Evolutionary conservation across 2,113 vertebrate species (phyloP).

Genomic region (Leucopsar rothschildi): DNA sequence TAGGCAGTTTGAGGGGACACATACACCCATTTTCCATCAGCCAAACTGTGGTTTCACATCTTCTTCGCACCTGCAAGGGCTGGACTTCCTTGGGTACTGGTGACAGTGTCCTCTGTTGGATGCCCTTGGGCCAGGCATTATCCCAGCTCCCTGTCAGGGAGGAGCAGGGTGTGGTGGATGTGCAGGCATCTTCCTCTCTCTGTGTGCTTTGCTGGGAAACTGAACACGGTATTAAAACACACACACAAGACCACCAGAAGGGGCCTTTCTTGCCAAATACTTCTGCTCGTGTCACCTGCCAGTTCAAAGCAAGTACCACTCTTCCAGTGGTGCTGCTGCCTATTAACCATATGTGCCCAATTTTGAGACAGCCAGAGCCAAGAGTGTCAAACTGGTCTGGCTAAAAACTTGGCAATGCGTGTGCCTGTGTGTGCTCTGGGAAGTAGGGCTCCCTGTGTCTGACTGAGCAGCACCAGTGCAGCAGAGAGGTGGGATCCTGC

Average conservation of each 20-base stretch:
- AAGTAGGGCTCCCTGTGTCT: neutral
- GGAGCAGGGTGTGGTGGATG: neutral
- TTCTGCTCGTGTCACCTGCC: neutral
- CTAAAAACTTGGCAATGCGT: neutral
- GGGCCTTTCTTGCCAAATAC: neutral
- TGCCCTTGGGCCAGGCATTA: neutral
- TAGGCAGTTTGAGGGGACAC: slow-evolving; percentile 31
- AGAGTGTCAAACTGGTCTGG: neutral
- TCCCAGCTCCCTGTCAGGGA: neutral
- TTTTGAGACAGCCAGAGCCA: neutral
- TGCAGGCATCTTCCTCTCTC: neutral
- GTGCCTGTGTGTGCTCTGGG: neutral
- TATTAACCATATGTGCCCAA: neutral
- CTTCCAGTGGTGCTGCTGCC: neutral
- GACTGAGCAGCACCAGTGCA: neutral
- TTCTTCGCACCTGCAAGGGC: neutral
- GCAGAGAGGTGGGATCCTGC: neutral
- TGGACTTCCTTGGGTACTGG: neutral
- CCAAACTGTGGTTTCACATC: neutral
- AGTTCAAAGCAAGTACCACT: slow-evolving; percentile 19
- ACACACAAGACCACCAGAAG: neutral
- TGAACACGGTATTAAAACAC: neutral
- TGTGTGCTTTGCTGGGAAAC: neutral
- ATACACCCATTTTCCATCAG: slow-evolving; percentile 39
- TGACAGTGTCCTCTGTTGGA: neutral